Conservation (phyloP, 2,113 vertebrate species). For the Entomyzon cyanotis region DNA sequence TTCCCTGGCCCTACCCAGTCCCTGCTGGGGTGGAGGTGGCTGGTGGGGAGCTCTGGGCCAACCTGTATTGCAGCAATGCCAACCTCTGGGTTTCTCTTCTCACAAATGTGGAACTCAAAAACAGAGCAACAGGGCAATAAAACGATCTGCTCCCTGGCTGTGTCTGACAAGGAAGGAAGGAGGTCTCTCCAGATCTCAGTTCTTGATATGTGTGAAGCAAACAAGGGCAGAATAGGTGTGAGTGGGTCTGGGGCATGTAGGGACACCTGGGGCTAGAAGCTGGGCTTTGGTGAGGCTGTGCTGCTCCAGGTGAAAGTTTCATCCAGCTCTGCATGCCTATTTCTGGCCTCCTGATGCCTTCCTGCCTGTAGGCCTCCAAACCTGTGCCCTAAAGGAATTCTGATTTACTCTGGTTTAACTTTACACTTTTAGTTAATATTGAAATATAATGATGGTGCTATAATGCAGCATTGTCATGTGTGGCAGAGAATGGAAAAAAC, state of each 20-base stretch:
- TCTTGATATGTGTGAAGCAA: neutral
- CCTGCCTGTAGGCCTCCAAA: neutral
- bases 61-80: neutral
- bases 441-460: neutral
- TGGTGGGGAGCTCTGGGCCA: neutral
- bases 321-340: neutral
- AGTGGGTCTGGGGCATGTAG: neutral
- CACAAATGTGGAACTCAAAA: rapidly evolving
- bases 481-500: neutral
- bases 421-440: neutral
- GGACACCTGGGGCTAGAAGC: neutral
- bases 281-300: neutral
- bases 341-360: neutral
- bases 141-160: neutral
- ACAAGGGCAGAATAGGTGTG: neutral
- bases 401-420: neutral
- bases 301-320: neutral
- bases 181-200: neutral
- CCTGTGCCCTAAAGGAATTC: neutral
- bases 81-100: neutral
- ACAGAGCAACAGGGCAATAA: neutral
- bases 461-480: neutral
- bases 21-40: neutral
- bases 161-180: neutral
- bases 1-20: neutral